Base-by-base conservation (phyloP, 2,888 invertebrate genomes). In the Tachina fera region DNA sequence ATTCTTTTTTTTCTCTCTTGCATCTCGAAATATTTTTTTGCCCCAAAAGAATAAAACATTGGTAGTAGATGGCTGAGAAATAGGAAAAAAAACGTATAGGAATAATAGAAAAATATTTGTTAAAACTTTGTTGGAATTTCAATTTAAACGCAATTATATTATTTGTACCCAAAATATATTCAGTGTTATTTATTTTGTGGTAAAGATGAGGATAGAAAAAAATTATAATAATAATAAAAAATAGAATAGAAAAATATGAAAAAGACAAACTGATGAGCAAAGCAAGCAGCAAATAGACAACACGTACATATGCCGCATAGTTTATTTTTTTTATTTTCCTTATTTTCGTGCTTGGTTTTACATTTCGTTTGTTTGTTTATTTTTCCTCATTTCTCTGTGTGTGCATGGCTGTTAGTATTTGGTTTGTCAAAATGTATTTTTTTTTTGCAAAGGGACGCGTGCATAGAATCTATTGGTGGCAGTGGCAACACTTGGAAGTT, bases 111-210 rank as follows among this genome's bases (percentile, higher is more conserved):
- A 83, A 83, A 86, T 83, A 86, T 86, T 86, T 83, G 85, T 61
- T 75, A 71, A 78, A 82, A 81, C 75, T 85, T 75, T 79, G 83
- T 83, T 83, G 86, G 86, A 86, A 86, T 86, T 86, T 86, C 86
- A 86, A 86, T 86, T 86, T 86, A 83, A 86, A 83, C 83, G 86
- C 86, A 86, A 86, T 86, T 86, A 86, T 83, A 86, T 83, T 86
- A 83, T 86, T 86, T 86, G 86, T 86, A 76, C 75, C 77, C 60
- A 72, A 76, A 84, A 76, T 61, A 84, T 77, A 78, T 81, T 72
- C 56, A 39, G 68, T 72, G 56, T 82, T 85, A 74, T 77, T 77
- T 82, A 78, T 86, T 84, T 78, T 86, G 85, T 86, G 82, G 82
- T 79, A 71, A 79, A 78, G 74, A 67, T 67, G 22, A 9, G 19